A percentile compares a stretch with the other conserved stretches of the same genome.
These are phyloP conservation scores for Drosophila nannoptera DNA, from an alignment of 1,140 invertebrate genomes.

Conservation along the genomic window DNA sequence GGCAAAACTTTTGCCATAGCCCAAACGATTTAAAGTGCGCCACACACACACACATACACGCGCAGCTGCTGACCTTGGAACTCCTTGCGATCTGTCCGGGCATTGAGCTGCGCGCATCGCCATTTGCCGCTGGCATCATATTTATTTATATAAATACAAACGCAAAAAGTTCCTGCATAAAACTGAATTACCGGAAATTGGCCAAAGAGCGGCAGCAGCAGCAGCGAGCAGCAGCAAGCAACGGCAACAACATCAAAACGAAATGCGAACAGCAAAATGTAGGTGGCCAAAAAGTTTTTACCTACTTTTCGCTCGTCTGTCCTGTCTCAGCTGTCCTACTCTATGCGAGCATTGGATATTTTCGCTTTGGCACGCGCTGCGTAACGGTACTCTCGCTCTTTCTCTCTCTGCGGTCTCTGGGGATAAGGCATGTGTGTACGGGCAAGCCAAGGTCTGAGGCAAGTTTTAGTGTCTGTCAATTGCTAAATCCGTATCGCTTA, in stretches of 20 bases:
- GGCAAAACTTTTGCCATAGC: slow-evolving; percentile 44
- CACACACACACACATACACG: not conserved
- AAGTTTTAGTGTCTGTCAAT: no score
- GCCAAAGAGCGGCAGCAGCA: slow-evolving; percentile 57
- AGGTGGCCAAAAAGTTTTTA: slow-evolving; percentile 68
- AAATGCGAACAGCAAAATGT: slow-evolving; percentile 61
- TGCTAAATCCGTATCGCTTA: no score
- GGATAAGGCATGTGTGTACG: no score
- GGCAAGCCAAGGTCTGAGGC: no score
- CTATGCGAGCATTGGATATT: no score
- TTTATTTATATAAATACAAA: slow-evolving; percentile 56
- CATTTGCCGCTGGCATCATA: slow-evolving; percentile 42
- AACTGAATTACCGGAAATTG: slow-evolving; percentile 77
- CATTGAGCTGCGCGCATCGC: slow-evolving; percentile 5
- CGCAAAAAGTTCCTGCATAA: slow-evolving; percentile 72
- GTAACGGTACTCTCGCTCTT: not conserved
- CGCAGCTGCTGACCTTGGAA: slow-evolving; percentile 39
- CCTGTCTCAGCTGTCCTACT: not conserved
- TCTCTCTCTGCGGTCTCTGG: not conserved
- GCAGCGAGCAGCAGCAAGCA: slow-evolving; percentile 30
- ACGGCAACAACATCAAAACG: slow-evolving; percentile 50
- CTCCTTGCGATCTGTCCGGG: slow-evolving; percentile 10
- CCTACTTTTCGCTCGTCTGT: slow-evolving; percentile 15
- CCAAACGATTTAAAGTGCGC: slow-evolving; percentile 38
- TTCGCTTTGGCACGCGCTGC: no score